Evolutionary conservation across 37 sponge, comb jelly and placozoan genomes (phyloP).

Genomic region (Bolinopsis microptera): DNA sequence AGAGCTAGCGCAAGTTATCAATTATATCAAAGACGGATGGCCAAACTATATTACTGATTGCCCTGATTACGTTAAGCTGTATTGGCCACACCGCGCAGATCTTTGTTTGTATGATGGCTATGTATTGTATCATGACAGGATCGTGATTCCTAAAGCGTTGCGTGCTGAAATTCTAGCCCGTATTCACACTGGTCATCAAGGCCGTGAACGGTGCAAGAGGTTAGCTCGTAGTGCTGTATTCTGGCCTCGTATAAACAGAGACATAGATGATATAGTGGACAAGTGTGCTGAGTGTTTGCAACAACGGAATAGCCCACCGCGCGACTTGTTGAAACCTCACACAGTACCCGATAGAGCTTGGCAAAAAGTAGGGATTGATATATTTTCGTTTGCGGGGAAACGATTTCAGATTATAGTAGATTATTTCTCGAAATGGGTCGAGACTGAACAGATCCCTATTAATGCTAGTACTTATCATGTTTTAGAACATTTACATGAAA

Average conservation of each 20-base stretch:
- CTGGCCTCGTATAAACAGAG: not conserved
- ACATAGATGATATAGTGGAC: conserved; percentile 11
- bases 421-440: not conserved
- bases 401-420: not conserved
- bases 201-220: conserved; percentile 6
- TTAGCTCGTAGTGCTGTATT: not conserved
- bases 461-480: not conserved
- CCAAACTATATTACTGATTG: not conserved
- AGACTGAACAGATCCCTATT: not conserved
- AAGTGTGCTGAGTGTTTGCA: not conserved
- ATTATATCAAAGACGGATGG: not conserved
- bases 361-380: conserved; percentile 4
- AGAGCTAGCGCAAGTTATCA: not conserved
- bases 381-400: not conserved
- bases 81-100: not conserved
- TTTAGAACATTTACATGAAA: not conserved
- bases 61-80: not conserved
- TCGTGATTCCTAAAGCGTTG: not conserved
- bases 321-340: not conserved
- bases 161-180: not conserved
- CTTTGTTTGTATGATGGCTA: not conserved
- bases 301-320: not conserved
- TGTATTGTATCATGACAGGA: not conserved
- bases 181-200: conserved; percentile 10
- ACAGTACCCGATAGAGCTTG: not conserved